Conservation (phyloP, 2,113 vertebrate species). For the Blennius ocellaris region DNA sequence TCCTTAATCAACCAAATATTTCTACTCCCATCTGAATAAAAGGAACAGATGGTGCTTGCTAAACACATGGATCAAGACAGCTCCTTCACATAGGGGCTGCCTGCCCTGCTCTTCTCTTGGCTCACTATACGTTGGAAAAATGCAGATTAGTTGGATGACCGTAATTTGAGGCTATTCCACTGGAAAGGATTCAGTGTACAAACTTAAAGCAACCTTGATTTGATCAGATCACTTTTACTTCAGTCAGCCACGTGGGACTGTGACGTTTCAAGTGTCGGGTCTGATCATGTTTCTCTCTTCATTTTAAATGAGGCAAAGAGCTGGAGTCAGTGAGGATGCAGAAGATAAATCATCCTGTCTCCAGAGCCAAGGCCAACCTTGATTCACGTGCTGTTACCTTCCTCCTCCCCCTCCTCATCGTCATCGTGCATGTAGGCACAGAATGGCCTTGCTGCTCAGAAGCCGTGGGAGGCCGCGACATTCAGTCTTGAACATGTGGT, state of each 20-base stretch:
- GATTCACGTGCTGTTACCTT: constrained; percentile 20
- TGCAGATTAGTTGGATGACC: constrained; percentile 26
- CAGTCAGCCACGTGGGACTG: neutral
- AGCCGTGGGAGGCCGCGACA: constrained; percentile 50
- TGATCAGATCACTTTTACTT: constrained; percentile 17
- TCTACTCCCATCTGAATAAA: constrained; percentile 70
- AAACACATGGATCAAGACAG: constrained; percentile 73
- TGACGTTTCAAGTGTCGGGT: constrained; percentile 13
- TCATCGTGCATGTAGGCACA: constrained; percentile 46
- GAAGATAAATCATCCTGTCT: constrained; percentile 61
- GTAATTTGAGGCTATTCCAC: constrained; percentile 36
- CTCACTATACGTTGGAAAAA: constrained; percentile 39
- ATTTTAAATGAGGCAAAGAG: constrained; percentile 27
- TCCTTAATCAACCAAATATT: constrained; percentile 76
- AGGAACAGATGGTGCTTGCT: constrained; percentile 75
- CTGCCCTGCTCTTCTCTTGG: constrained; percentile 67
- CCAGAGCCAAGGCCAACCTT: constrained; percentile 58
- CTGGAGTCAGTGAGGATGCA: constrained; percentile 23
- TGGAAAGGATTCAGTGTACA: constrained; percentile 4
- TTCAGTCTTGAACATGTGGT: constrained; percentile 51
- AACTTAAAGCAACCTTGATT: neutral
- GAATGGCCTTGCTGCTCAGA: constrained; percentile 34
- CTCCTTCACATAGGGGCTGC: constrained; percentile 66
- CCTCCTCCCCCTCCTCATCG: constrained; percentile 12
- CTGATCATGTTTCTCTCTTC: constrained; percentile 29